phyloP scores from a whole-genome alignment of 2,888 invertebrate genomes.

The Myopa testacea region DNA sequence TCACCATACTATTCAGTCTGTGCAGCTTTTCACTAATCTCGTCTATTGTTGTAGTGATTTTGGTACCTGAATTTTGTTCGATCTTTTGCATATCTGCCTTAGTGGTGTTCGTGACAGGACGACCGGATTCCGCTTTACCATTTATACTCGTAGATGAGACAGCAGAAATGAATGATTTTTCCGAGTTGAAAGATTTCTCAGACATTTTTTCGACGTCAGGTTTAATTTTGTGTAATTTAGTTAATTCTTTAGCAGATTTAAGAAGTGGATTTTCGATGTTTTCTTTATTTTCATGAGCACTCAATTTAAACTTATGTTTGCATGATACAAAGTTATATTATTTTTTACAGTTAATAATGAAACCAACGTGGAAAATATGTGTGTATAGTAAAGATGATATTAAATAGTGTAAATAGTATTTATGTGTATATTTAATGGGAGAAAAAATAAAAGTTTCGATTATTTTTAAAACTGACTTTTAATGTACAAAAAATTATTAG shows the following conservation, averaged over 20 bases:
- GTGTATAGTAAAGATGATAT: conserved; percentile 38
- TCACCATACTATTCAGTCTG: conserved; percentile 66
- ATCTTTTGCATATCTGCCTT: conserved; percentile 63
- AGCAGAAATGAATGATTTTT: conserved; percentile 57
- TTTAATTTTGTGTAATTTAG: not conserved
- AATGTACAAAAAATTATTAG: conserved; percentile 35
- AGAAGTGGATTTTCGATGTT: conserved; percentile 49
- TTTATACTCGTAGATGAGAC: conserved; percentile 45
- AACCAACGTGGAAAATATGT: conserved; percentile 57
- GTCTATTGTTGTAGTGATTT: conserved; percentile 64
- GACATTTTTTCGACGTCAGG: conserved; percentile 41
- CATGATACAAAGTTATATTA: conserved; percentile 22
- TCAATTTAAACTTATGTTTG: conserved; percentile 37
- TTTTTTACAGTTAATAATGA: conserved; percentile 44
- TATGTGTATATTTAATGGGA: conserved; percentile 42
- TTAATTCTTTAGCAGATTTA: conserved; percentile 24
- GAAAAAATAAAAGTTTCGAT: conserved; percentile 50
- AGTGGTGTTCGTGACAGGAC: conserved; percentile 36
- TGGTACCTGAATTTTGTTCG: conserved; percentile 60
- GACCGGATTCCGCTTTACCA: conserved; percentile 35
- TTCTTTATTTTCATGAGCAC: conserved; percentile 51
- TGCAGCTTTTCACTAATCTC: conserved; percentile 67
- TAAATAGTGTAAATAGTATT: conserved; percentile 42
- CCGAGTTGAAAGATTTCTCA: conserved; percentile 51
- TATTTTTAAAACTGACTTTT: conserved; percentile 47